A percentile compares a stretch with the other conserved stretches of the same genome.
phyloP scores from a whole-genome alignment of 2,113 vertebrate genomes.

The Ciconia maguari region DNA sequence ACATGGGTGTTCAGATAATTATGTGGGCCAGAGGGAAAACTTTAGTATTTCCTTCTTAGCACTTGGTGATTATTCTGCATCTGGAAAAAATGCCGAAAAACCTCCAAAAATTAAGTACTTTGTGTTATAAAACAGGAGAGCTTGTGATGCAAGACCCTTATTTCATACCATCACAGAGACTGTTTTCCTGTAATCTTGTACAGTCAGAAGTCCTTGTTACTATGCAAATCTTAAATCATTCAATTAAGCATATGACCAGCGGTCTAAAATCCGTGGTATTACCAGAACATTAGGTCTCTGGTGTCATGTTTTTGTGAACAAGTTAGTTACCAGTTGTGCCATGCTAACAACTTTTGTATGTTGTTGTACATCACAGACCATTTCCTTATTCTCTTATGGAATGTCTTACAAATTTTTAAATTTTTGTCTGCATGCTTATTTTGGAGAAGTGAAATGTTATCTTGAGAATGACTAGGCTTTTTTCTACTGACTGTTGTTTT shows the following conservation, averaged over 20 bases:
- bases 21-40: neutral
- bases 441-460: neutral
- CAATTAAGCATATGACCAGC: neutral
- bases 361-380: neutral
- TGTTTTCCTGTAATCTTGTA: neutral
- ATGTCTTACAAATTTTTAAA: neutral
- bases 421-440: neutral
- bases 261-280: neutral
- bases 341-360: neutral
- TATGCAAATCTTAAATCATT: neutral
- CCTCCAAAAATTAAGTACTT: neutral
- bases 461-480: neutral
- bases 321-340: neutral
- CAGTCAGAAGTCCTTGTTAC: neutral
- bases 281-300: neutral
- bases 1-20: neutral
- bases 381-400: neutral
- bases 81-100: neutral
- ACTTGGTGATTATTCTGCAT: neutral
- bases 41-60: neutral
- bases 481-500: neutral
- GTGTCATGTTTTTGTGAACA: neutral
- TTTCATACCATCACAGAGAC: neutral
- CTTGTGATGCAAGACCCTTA: neutral
- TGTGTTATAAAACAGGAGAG: neutral